Percentiles rank a stretch among this genome's conserved stretches.
Conservation (phyloP, 2,797 vertebrate genomes). For the Fundulus diaphanus region DNA sequence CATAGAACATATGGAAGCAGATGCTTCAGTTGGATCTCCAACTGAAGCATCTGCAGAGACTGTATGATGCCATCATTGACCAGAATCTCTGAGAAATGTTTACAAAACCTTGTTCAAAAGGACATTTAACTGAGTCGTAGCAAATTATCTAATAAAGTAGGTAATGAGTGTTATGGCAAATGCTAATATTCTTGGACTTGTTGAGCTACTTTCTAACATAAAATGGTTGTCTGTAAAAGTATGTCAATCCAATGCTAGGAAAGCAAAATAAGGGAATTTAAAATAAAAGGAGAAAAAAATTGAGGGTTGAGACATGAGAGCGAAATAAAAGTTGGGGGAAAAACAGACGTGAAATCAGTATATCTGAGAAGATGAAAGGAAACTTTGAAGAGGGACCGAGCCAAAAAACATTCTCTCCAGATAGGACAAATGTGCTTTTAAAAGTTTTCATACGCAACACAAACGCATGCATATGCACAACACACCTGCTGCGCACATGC, state of each 20-base stretch:
- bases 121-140: not conserved
- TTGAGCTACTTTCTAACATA: not conserved
- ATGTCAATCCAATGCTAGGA: not conserved
- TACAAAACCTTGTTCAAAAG: not conserved
- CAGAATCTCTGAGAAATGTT: too few relatives aligned
- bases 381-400: constrained; percentile 7
- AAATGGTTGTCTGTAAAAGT: not conserved
- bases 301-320: not conserved
- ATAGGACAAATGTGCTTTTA: constrained; percentile 26
- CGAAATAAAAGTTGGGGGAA: not conserved
- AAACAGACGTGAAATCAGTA: not conserved
- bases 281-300: not conserved
- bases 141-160: not conserved
- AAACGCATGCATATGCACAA: not conserved
- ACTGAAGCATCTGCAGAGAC: too few relatives aligned
- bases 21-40: too few relatives aligned
- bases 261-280: not conserved
- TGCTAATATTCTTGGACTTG: not conserved
- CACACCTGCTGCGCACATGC: constrained; percentile 4
- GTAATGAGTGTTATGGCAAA: not conserved
- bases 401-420: constrained; percentile 18
- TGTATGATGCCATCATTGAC: too few relatives aligned
- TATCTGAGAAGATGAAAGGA: not conserved
- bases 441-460: constrained; percentile 12
- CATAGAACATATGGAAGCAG: too few relatives aligned